Evolutionary conservation across 2,797 vertebrate genomes (phyloP).

Genomic region (Tapera naevia): DNA sequence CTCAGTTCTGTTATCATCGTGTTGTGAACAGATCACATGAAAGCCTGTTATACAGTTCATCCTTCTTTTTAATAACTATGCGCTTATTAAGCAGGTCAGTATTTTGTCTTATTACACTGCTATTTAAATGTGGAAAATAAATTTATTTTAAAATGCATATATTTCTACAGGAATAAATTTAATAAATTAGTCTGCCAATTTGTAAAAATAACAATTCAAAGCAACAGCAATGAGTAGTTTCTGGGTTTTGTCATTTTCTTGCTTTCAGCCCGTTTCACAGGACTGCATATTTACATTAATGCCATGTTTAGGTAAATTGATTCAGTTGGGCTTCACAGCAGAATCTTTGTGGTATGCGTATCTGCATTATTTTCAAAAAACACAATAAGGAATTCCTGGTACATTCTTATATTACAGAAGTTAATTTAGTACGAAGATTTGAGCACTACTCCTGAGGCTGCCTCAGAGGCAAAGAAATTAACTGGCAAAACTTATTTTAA

Average conservation of each 20-base stretch:
- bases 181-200: neutral
- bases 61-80: neutral
- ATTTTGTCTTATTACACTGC: neutral
- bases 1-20: neutral
- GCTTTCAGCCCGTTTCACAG: neutral
- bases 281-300: neutral
- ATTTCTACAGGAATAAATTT: neutral
- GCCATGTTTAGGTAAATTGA: neutral
- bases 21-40: neutral
- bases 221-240: neutral
- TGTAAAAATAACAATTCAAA: neutral
- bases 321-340: neutral
- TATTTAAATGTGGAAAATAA: neutral
- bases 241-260: neutral
- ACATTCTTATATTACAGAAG: neutral
- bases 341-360: neutral
- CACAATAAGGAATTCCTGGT: neutral
- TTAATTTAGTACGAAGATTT: neutral
- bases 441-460: neutral
- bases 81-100: accelerated
- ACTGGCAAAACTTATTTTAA: neutral
- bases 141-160: neutral
- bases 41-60: neutral
- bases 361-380: neutral
- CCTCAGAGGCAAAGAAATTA: neutral